phyloP scores from a whole-genome alignment of 2,888 invertebrate genomes.

The Drosophila putrida region DNA sequence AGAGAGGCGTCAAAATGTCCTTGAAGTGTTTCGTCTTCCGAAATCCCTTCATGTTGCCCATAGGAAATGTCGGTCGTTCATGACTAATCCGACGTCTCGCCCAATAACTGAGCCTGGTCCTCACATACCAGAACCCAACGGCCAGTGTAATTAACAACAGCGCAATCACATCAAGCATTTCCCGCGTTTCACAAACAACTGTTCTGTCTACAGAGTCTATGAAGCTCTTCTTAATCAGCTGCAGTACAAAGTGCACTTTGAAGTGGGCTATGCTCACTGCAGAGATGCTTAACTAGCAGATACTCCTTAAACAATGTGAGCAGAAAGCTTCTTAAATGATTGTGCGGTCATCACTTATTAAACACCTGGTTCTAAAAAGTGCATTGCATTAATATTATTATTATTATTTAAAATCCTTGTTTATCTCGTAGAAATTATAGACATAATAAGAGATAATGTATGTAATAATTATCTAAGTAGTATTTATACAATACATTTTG shows the following conservation, averaged over 20 bases:
- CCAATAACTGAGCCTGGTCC: constrained; percentile 70
- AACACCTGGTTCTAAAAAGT: no score
- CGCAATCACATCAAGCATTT: constrained; percentile 68
- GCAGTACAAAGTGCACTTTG: constrained; percentile 31
- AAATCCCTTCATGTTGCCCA: constrained; percentile 66
- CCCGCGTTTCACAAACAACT: constrained; percentile 50
- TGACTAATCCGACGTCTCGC: constrained; percentile 59
- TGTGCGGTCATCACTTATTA: no score
- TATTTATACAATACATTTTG: no score
- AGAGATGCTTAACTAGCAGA: neutral
- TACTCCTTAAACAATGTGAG: neutral
- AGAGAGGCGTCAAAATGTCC: constrained; percentile 63
- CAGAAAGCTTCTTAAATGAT: no score
- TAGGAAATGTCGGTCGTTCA: constrained; percentile 61
- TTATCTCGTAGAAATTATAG: no score
- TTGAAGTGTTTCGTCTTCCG: constrained; percentile 55
- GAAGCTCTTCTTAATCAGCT: constrained; percentile 24
- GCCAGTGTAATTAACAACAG: constrained; percentile 57
- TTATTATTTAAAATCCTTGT: no score
- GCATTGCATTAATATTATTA: no score
- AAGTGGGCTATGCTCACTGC: neutral
- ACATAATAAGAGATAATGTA: no score
- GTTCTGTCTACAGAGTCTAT: constrained; percentile 10
- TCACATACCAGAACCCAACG: constrained; percentile 63
- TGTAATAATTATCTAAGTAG: no score